Conservation (phyloP, 2,797 vertebrate species). For the Pseudomugil tenellus region DNA sequence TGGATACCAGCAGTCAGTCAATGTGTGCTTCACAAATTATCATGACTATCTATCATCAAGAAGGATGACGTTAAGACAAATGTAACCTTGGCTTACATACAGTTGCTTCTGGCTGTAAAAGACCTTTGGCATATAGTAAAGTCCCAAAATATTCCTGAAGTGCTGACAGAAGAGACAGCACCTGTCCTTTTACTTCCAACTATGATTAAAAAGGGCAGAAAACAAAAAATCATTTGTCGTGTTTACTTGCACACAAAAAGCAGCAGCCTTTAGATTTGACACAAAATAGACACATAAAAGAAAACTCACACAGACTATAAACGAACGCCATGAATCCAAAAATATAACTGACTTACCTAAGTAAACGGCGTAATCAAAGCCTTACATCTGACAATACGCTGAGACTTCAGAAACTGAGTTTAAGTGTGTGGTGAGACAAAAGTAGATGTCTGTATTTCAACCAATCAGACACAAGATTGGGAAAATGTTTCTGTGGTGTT, state of each 20-base stretch:
- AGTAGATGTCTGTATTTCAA: slow-evolving; percentile 14
- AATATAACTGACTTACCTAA: slow-evolving; percentile 38
- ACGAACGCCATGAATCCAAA: neutral
- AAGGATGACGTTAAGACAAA: slow-evolving; percentile 54
- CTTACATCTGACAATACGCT: neutral
- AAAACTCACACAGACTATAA: neutral
- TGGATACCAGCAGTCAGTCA: slow-evolving; percentile 43
- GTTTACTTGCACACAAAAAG: slow-evolving; percentile 3
- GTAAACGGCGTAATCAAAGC: neutral
- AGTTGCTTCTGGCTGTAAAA: slow-evolving; percentile 20
- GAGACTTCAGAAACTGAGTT: slow-evolving; percentile 7
- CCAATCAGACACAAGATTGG: slow-evolving; percentile 36
- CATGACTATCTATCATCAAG: slow-evolving; percentile 50
- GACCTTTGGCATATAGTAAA: slow-evolving; percentile 17
- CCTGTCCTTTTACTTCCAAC: slow-evolving; percentile 34
- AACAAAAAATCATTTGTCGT: slow-evolving; percentile 3
- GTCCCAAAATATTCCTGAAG: slow-evolving; percentile 50
- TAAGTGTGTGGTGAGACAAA: slow-evolving; percentile 6
- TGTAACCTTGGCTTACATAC: slow-evolving; percentile 57
- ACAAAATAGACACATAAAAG: neutral
- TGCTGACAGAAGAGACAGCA: slow-evolving; percentile 54
- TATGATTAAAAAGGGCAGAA: slow-evolving; percentile 4
- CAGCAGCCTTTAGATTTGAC: neutral
- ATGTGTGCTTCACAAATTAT: slow-evolving; percentile 42
- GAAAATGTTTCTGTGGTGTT: slow-evolving; percentile 44